phyloP scores from a whole-genome alignment of 2,888 invertebrate genomes.

The Eutolmus rufibarbis region DNA sequence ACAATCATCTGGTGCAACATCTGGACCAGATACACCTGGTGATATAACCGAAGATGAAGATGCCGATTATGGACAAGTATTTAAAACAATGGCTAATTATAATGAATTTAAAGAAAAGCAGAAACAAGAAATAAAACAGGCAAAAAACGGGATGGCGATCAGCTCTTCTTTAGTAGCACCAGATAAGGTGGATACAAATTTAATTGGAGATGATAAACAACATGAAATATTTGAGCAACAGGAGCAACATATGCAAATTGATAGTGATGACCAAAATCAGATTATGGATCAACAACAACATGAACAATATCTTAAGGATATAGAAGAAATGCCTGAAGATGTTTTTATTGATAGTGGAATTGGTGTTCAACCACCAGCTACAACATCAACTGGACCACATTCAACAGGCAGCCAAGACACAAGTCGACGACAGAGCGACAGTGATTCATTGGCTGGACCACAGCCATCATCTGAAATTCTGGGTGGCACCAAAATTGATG shows the following conservation, averaged over 20 bases:
- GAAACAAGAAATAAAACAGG: not conserved
- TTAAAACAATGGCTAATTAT: constrained; percentile 48
- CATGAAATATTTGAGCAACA: constrained; percentile 17
- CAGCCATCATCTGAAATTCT: not conserved
- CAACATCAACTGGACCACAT: not conserved
- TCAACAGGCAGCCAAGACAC: not conserved
- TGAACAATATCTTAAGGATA: not conserved
- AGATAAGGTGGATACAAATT: not conserved
- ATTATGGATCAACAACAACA: not conserved
- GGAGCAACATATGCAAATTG: constrained; percentile 43
- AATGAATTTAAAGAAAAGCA: constrained; percentile 47
- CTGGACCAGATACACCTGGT: constrained; percentile 84
- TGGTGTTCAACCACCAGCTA: not conserved
- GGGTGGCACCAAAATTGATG: not conserved
- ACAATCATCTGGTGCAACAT: constrained; percentile 84
- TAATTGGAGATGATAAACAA: not conserved
- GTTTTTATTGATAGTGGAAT: not conserved
- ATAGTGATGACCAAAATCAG: not conserved
- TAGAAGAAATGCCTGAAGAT: not conserved
- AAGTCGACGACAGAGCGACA: not conserved
- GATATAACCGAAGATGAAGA: constrained; percentile 76
- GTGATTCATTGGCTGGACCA: constrained; percentile 26
- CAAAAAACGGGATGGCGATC: constrained; percentile 30
- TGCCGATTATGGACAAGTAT: constrained; percentile 63
- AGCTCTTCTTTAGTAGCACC: constrained; percentile 30